Evolutionary conservation across 2,888 invertebrate genomes (phyloP), one percentile per base, ranked within the genome.

Genomic region (Phoenoteleia sp.): DNA sequence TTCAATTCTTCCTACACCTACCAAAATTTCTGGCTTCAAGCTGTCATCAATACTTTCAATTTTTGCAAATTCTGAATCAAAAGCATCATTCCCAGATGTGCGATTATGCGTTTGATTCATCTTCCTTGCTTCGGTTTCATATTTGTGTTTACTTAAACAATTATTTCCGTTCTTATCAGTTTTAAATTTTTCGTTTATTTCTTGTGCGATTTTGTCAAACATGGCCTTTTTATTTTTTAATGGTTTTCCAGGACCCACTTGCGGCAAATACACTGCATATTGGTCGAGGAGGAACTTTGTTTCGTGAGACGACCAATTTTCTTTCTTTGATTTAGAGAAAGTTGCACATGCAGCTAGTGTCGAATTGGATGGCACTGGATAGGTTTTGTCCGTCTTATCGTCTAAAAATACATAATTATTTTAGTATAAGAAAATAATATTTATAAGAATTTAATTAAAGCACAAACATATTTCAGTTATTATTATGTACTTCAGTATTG

Each of bases 1-100:
- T 6, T 71, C 33, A 1, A n/a, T 45, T 47, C 47, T 45, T 4
- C 71, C 71, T 11, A 58, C 11, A 13, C 71, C 71, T 15, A 21
- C 45, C 47, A 47, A 58, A 11, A 71, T 0, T 58, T 71, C 58
- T 0, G 71, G 71, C 3, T 47, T 29, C 4, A 71, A 29, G 15
- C 6, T 5, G 27, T 58, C 56, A 47, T 71, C 71, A 2, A 71
- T 7, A 47, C 45, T 47, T 58, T 71, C 47, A 33, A 71, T 71
- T 6, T 21, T 2, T 3, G 27, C 45, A 11, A 71, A 71, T 45
- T 71, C 71, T n/a, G 19, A 21, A 13, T 71, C 56, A 29, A 27
- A 56, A 6, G 56, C 7, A 42, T 56, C 7, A 42, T 45, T 69
- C n/a, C 58, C 71, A 0, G 56, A 58, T 9, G 2, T 45, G 4